Evolutionary conservation across 2,888 invertebrate species (phyloP).

Genomic region (Troides helena): DNA sequence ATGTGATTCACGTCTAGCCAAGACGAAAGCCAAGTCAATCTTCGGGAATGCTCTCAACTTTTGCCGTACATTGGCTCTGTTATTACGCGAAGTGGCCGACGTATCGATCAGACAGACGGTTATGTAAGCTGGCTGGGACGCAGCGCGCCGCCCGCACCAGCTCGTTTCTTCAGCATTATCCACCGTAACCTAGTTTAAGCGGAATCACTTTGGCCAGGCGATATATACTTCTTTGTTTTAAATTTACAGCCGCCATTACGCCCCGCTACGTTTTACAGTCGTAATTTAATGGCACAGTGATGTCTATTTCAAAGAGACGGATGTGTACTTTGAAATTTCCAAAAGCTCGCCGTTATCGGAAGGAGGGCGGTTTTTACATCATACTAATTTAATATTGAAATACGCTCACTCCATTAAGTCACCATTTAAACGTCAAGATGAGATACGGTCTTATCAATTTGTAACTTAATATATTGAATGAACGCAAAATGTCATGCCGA

Average conservation of each 20-base stretch:
- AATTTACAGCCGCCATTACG: conserved; percentile 26
- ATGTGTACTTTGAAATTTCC: conserved; percentile 4
- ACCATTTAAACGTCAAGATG: conserved; percentile 42
- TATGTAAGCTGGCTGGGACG: conserved; percentile 65
- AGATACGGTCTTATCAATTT: conserved; percentile 31
- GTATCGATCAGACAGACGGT: conserved; percentile 75
- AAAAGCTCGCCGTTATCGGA: not conserved
- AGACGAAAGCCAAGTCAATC: conserved; percentile 52
- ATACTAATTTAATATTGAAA: conserved; percentile 50
- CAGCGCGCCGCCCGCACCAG: conserved; percentile 57
- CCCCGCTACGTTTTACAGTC: conserved; percentile 13
- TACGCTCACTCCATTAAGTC: conserved; percentile 44
- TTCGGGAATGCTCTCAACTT: conserved; percentile 50
- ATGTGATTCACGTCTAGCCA: conserved; percentile 14
- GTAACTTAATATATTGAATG: conserved; percentile 38
- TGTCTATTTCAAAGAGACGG: conserved; percentile 11
- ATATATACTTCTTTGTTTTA: conserved; percentile 32
- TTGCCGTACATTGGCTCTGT: conserved; percentile 66
- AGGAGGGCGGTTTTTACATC: conserved; percentile 35
- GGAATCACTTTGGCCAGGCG: conserved; percentile 30
- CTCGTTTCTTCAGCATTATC: conserved; percentile 48
- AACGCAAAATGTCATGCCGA: conserved; percentile 33
- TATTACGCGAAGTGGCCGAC: conserved; percentile 60
- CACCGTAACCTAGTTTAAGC: conserved; percentile 40
- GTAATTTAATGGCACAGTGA: conserved; percentile 16